Percentiles rank a stretch among this genome's conserved stretches.
These are phyloP conservation scores for Manis pentadactyla DNA, from an alignment of 2,797 vertebrate species.

Conservation along the genomic window DNA sequence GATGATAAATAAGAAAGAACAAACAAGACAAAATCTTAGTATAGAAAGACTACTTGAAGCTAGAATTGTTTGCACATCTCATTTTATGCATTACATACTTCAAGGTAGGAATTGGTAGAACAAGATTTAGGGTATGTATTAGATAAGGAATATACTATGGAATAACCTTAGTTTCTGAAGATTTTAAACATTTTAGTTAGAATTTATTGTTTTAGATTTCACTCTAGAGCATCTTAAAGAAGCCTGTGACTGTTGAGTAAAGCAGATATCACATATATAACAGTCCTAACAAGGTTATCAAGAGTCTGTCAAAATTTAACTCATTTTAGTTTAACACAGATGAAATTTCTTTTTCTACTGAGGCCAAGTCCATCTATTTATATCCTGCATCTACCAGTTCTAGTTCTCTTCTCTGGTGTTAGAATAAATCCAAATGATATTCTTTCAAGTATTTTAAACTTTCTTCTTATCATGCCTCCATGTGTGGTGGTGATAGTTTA, in stretches of 20 bases:
- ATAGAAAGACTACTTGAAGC: neutral
- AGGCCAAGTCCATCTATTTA: neutral
- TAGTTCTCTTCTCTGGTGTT: neutral
- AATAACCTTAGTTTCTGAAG: conserved; percentile 29
- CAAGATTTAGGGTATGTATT: neutral
- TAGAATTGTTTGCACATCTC: neutral
- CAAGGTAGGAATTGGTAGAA: conserved; percentile 48
- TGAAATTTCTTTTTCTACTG: neutral
- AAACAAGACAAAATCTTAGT: neutral
- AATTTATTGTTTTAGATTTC: conserved; percentile 62
- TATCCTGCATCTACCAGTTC: neutral
- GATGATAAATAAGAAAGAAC: neutral
- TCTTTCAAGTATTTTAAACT: conserved; percentile 4
- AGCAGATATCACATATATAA: conserved; percentile 12
- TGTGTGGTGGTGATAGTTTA: neutral
- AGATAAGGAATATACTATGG: neutral
- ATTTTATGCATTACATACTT: neutral
- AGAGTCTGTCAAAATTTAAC: conserved; percentile 49
- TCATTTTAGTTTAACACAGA: conserved; percentile 38
- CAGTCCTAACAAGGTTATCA: neutral
- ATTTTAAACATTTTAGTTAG: conserved; percentile 32
- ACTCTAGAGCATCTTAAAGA: conserved; percentile 27
- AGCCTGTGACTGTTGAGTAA: neutral
- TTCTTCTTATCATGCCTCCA: neutral
- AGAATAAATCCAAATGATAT: neutral